phyloP scores from a whole-genome alignment of 2,888 invertebrate species.

The Ectemnius continuus region DNA sequence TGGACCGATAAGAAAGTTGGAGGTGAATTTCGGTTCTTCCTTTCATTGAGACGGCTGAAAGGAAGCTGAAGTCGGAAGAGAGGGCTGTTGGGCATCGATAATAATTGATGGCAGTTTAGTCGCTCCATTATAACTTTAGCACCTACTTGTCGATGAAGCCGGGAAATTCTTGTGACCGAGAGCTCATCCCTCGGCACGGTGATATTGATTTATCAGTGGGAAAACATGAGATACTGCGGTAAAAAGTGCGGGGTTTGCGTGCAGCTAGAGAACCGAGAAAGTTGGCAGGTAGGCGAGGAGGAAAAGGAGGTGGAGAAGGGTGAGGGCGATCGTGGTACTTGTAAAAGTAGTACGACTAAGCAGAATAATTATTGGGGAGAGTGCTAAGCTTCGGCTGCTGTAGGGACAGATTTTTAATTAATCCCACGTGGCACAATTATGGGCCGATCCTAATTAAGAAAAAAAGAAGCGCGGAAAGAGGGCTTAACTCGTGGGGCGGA shows the following conservation, averaged over 20 bases:
- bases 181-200: not conserved
- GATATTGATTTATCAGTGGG: not conserved
- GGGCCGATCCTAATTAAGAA: constrained; percentile 14
- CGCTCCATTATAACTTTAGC: constrained; percentile 52
- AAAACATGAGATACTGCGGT: no score
- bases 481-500: constrained; percentile 28
- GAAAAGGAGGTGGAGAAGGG: not conserved
- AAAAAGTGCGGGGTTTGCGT: no score
- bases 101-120: constrained; percentile 56
- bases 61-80: constrained; percentile 42
- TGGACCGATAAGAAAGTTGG: constrained; percentile 19
- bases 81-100: constrained; percentile 4
- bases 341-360: constrained; percentile 4
- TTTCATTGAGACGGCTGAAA: constrained; percentile 52
- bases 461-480: constrained; percentile 9
- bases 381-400: constrained; percentile 6
- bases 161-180: not conserved
- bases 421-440: constrained; percentile 15
- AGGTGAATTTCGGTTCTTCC: constrained; percentile 55
- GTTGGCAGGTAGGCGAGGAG: not conserved
- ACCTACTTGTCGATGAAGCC: constrained; percentile 14
- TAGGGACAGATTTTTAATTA: constrained; percentile 37
- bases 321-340: constrained; percentile 7
- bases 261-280: no score
- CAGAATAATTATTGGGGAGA: constrained; percentile 21